Conservation (phyloP, 1,140 invertebrate species). For the Calliopsis andreniformis region DNA sequence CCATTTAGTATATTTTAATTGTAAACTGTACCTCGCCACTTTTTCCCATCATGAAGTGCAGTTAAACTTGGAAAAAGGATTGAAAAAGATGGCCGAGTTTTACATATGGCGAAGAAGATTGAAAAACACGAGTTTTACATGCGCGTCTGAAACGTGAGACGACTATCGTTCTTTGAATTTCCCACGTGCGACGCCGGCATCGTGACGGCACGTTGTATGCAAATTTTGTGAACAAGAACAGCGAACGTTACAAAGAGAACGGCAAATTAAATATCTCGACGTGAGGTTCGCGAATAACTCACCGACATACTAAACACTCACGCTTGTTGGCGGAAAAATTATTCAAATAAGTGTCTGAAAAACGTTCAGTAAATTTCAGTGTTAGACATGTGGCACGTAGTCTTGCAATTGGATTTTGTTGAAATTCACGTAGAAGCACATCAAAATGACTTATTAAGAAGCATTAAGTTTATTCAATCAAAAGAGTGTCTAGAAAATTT, state of each 20-base stretch:
- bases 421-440: too few species aligned
- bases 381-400: too few species aligned
- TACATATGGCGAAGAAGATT: conserved; percentile 8
- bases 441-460: too few species aligned
- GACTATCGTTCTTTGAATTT: conserved; percentile 37
- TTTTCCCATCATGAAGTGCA: too few species aligned
- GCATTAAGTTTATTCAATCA: too few species aligned
- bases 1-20: too few species aligned
- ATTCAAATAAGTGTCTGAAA: not conserved
- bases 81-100: too few species aligned
- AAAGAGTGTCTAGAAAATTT: too few species aligned
- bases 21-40: too few species aligned
- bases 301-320: conserved; percentile 17
- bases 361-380: too few species aligned
- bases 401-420: too few species aligned
- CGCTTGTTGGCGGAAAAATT: not conserved
- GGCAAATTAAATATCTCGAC: conserved; percentile 33
- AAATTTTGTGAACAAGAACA: conserved; percentile 19
- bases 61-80: too few species aligned
- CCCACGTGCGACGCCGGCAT: not conserved
- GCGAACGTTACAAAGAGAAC: not conserved
- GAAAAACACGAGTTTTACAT: conserved; percentile 23
- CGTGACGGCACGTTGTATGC: conserved; percentile 22
- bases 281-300: not conserved
- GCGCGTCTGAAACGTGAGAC: conserved; percentile 12